These are phyloP conservation scores for Chaetops frenatus DNA, from an alignment of 2,113 vertebrate genomes.

Conservation along the genomic window DNA sequence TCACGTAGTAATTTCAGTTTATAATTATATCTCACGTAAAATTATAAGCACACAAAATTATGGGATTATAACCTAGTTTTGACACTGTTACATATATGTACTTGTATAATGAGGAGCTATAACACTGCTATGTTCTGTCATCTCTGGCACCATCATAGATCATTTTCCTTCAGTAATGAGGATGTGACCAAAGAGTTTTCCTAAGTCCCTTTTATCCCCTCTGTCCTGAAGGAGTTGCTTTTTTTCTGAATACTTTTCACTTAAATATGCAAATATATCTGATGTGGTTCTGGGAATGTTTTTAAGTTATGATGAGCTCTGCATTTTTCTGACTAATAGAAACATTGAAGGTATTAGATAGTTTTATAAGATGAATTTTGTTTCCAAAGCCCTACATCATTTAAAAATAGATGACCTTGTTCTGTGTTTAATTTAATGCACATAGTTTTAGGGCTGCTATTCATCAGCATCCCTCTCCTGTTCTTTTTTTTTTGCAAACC, in stretches of 20 bases:
- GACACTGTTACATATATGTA: background rate
- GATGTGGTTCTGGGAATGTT: background rate
- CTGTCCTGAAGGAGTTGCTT: background rate
- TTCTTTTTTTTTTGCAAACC: background rate
- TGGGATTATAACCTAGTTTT: background rate
- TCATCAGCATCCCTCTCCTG: background rate
- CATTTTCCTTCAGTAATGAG: background rate
- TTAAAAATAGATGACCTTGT: background rate
- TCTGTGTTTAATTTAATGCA: background rate
- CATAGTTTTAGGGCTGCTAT: background rate
- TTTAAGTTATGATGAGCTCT: slow-evolving; percentile 24
- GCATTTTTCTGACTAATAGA: slow-evolving; percentile 40
- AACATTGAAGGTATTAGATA: slow-evolving; percentile 3
- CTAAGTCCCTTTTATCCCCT: background rate
- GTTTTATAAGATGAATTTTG: slow-evolving; percentile 10
- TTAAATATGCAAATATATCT: background rate
- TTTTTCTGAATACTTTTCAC: background rate
- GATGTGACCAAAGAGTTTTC: background rate
- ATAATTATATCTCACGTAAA: background rate
- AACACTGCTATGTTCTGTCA: background rate
- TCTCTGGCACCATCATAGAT: background rate
- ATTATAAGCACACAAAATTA: background rate
- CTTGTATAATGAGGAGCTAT: background rate
- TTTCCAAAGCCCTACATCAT: background rate
- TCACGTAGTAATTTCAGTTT: background rate